Evolutionary conservation across 2,113 vertebrate genomes (phyloP).

Genomic region (Sceloporus tristichus): DNA sequence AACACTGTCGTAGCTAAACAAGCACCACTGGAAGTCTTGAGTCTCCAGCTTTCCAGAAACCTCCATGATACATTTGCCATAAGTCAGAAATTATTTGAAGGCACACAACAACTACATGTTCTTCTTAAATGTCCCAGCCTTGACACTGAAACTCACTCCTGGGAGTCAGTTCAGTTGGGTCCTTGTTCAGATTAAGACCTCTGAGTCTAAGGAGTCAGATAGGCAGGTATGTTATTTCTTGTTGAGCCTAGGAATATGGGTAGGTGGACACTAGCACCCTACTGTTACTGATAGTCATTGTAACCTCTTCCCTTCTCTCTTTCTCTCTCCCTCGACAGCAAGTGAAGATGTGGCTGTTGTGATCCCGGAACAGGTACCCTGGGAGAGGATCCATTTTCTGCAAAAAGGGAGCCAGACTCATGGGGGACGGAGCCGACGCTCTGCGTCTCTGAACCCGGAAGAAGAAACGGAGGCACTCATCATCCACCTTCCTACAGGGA

Average conservation of each 20-base stretch:
- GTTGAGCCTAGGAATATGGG: neutral
- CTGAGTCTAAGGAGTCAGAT: neutral
- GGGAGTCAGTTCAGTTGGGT: neutral
- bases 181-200: neutral
- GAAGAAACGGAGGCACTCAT: slow-evolving; percentile 71
- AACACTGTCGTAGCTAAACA: slow-evolving; percentile 67
- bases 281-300: neutral
- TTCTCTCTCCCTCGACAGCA: slow-evolving; percentile 69
- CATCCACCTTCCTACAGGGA: slow-evolving; percentile 82
- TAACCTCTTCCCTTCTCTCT: slow-evolving; percentile 13
- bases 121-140: neutral
- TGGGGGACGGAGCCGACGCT: slow-evolving; percentile 25
- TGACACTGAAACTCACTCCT: neutral
- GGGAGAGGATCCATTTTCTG: slow-evolving; percentile 83
- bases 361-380: slow-evolving; percentile 84
- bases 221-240: neutral
- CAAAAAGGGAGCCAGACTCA: slow-evolving; percentile 52
- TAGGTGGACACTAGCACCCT: neutral
- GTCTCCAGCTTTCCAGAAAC: neutral
- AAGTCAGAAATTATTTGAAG: no score
- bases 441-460: slow-evolving; percentile 40
- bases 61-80: no score
- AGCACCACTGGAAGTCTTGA: slow-evolving; percentile 42
- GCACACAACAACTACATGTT: no score
- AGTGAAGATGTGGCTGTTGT: slow-evolving; percentile 82